Evolutionary conservation across 2,797 vertebrate species (phyloP).

Genomic region (Urosaurus nigricauda): DNA sequence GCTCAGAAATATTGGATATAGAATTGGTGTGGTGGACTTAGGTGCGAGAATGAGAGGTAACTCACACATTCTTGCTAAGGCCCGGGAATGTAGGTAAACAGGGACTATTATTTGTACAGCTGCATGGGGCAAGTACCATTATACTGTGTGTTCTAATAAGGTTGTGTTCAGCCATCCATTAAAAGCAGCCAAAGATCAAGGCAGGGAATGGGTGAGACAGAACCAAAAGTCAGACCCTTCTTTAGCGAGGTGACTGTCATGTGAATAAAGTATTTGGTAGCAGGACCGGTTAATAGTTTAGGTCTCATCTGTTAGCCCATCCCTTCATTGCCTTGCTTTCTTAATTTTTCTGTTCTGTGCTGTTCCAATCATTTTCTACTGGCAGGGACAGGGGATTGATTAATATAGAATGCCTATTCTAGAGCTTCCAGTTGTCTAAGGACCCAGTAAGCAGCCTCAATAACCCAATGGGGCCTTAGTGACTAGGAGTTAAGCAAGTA

Average conservation of each 20-base stretch:
- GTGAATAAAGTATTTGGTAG: not conserved
- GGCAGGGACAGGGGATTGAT: not conserved
- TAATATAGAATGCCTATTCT: not conserved
- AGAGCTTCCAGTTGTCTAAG: not conserved
- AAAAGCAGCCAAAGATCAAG: constrained; percentile 2
- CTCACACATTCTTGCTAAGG: constrained; percentile 3
- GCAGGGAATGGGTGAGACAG: not conserved
- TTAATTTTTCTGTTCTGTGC: not conserved
- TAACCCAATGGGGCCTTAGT: too few relatives aligned
- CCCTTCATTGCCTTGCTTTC: not conserved
- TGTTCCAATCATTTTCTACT: not conserved
- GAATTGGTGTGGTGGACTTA: not conserved
- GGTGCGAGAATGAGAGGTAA: constrained; percentile 2
- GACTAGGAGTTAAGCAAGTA: not conserved
- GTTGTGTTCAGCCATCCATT: not conserved
- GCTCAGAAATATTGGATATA: not conserved
- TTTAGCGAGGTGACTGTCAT: not conserved
- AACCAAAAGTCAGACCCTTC: not conserved
- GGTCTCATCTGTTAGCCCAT: not conserved
- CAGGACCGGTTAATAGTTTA: not conserved
- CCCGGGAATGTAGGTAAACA: constrained; percentile 20
- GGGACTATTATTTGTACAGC: constrained; percentile 29
- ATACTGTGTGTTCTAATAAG: not conserved
- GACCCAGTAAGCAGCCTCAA: not conserved
- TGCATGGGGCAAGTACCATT: constrained; percentile 12